phyloP scores from a whole-genome alignment of 2,888 invertebrate genomes.

The Panzeria rudis region DNA sequence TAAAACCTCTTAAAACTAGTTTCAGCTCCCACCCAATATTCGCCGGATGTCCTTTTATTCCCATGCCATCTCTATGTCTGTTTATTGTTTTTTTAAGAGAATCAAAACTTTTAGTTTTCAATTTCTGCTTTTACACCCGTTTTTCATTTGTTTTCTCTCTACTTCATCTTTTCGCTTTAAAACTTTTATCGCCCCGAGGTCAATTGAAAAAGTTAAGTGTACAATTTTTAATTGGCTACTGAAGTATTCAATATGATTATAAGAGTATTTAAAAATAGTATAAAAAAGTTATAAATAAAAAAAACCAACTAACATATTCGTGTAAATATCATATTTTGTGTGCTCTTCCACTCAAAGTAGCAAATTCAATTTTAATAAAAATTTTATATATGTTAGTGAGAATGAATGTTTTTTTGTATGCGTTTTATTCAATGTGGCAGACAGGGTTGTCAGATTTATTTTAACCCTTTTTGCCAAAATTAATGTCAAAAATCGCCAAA shows the following conservation, averaged over 20 bases:
- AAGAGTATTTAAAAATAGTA: conserved; percentile 37
- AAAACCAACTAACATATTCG: neutral
- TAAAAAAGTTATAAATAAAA: neutral
- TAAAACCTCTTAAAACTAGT: too few relatives aligned
- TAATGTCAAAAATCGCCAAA: too few relatives aligned
- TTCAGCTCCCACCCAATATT: too few relatives aligned
- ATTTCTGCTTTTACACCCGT: neutral
- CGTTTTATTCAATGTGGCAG: too few relatives aligned
- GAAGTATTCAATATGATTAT: conserved; percentile 57
- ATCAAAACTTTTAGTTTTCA: neutral
- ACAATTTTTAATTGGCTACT: conserved; percentile 63
- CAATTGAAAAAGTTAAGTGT: conserved; percentile 56
- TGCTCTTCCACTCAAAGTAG: conserved; percentile 1
- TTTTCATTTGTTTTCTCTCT: conserved; percentile 23
- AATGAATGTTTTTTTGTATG: neutral
- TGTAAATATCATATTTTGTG: neutral
- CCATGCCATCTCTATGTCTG: neutral
- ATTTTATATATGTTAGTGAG: neutral
- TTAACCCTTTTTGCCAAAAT: too few relatives aligned
- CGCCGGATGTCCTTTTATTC: too few relatives aligned
- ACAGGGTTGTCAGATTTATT: too few relatives aligned
- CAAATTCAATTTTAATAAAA: conserved; percentile 11
- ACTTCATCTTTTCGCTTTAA: conserved; percentile 2
- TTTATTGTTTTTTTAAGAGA: too few relatives aligned
- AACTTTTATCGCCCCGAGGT: conserved; percentile 46